Percentiles rank a stretch among this genome's conserved stretches.
These are phyloP conservation scores for Drosophila murphyi DNA, from an alignment of 1,140 invertebrate genomes.

Conservation along the genomic window DNA sequence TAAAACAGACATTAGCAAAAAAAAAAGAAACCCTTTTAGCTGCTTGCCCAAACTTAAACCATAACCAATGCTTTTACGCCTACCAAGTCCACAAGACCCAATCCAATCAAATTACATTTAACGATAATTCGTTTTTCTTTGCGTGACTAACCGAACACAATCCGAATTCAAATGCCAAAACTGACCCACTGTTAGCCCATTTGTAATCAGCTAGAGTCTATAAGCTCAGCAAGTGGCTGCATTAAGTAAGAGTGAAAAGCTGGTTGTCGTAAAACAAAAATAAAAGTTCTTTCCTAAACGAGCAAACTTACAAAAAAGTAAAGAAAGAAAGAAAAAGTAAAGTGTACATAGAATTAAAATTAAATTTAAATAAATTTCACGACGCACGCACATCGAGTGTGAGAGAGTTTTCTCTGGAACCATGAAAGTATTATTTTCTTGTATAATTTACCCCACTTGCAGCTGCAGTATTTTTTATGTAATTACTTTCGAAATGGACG, in stretches of 20 bases:
- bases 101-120: conserved; percentile 25
- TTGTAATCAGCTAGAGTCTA: neutral
- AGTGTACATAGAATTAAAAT: conserved; percentile 73
- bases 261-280: conserved; percentile 46
- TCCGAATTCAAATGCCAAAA: conserved; percentile 41
- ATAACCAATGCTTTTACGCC: conserved; percentile 6
- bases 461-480: conserved; percentile 64
- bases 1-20: neutral
- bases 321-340: conserved; percentile 14
- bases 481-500: conserved; percentile 77
- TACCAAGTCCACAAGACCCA: conserved; percentile 2
- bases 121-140: conserved; percentile 25
- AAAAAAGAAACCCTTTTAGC: neutral
- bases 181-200: conserved; percentile 4
- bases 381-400: conserved; percentile 62
- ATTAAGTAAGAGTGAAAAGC: conserved; percentile 57
- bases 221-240: conserved; percentile 2
- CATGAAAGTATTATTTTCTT: conserved; percentile 17
- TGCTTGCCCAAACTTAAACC: neutral
- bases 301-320: conserved; percentile 17
- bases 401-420: conserved; percentile 22
- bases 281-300: conserved; percentile 14
- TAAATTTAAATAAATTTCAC: conserved; percentile 81
- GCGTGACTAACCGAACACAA: conserved; percentile 53
- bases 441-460: conserved; percentile 16